A percentile compares a stretch with the other conserved stretches of the same genome.
These are phyloP conservation scores for Australoheros scitulus DNA, from an alignment of 2,113 vertebrate genomes.

Conservation along the genomic window DNA sequence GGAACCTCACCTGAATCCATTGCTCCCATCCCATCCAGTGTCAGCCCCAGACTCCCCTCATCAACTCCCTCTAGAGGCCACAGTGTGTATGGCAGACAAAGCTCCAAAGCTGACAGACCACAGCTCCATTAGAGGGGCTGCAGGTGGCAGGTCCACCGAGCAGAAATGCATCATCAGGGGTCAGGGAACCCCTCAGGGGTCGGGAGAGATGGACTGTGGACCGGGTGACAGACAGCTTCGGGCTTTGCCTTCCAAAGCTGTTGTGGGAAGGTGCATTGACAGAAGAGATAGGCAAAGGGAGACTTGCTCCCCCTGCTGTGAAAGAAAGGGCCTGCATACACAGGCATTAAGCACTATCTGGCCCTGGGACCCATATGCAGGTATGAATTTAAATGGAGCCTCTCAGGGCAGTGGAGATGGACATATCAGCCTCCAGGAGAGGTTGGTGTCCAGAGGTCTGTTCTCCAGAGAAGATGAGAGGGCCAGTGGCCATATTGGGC, in stretches of 20 bases:
- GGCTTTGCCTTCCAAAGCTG: slow-evolving; percentile 79
- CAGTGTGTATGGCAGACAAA: slow-evolving; percentile 73
- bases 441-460: slow-evolving; percentile 78
- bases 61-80: slow-evolving; percentile 88
- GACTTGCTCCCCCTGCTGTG: slow-evolving; percentile 73
- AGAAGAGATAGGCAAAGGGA: slow-evolving; percentile 78
- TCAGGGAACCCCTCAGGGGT: slow-evolving; percentile 74
- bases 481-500: slow-evolving; percentile 77
- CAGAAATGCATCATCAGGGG: slow-evolving; percentile 81
- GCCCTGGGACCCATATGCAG: slow-evolving; percentile 68
- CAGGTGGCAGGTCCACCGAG: slow-evolving; percentile 89
- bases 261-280: slow-evolving; percentile 77
- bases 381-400: slow-evolving; percentile 77
- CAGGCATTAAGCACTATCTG: slow-evolving; percentile 61
- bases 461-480: slow-evolving; percentile 78
- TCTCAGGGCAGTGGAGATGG: slow-evolving; percentile 74
- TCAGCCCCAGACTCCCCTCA: slow-evolving; percentile 90
- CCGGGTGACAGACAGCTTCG: slow-evolving; percentile 66
- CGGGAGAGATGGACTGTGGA: slow-evolving; percentile 72
- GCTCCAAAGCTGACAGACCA: slow-evolving; percentile 68
- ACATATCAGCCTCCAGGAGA: slow-evolving; percentile 77
- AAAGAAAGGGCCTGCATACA: slow-evolving; percentile 78
- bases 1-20: slow-evolving; percentile 88
- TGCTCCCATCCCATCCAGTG: slow-evolving; percentile 92
- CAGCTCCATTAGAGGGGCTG: slow-evolving; percentile 71